Base-by-base conservation (phyloP, 2,113 vertebrate genomes). In the Rhagologus leucostigma region DNA sequence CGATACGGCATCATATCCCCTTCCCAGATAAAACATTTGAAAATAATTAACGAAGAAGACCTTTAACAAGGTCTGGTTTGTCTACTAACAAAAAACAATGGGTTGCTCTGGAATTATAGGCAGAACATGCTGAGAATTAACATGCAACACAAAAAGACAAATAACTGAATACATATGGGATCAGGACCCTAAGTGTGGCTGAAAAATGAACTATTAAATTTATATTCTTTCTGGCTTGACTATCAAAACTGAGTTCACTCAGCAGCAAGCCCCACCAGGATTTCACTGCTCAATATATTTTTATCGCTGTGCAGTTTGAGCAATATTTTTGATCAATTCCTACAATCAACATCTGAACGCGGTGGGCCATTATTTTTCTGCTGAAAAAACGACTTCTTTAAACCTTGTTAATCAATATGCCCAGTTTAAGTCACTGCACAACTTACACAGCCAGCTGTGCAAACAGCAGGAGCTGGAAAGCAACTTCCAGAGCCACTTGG, bases 321-420 rank as follows among this genome's bases (percentile, higher is more conserved):
- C 75, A 83, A 5, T 84, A 93, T 86, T 94, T 95, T 87, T 95
- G 71, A 94, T 97, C 87, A 88, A 27, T 92, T 96, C 63, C 82
- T 84, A 88, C 59, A 94, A 70, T 90, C 87, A 88, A 88, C 75
- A 88, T 67, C 71, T 68, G 68, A 88, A 55, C 0, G 0, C 1
- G 2, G 49, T 9, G 30, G 70, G 44, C 87, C 82, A 41, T 96
- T 94, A 89, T 82, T 95, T 94, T 76, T 78, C 85, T 71, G 47
- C 60, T 90, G 49, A 84, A 44, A 77, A 96, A 92, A 87, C 0
- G 6, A 77, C 71, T 88, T 83, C 63, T 93, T 62, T 35, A 86
- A 90, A 83, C 46, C 47, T 67, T 80, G 55, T 63, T 93, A 91
- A 91, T 96, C 93, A 91, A 93, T 78, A 71, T 49, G 64, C 47